Evolutionary conservation across 2,113 vertebrate genomes (phyloP).

Genomic region (Dromaius novaehollandiae): DNA sequence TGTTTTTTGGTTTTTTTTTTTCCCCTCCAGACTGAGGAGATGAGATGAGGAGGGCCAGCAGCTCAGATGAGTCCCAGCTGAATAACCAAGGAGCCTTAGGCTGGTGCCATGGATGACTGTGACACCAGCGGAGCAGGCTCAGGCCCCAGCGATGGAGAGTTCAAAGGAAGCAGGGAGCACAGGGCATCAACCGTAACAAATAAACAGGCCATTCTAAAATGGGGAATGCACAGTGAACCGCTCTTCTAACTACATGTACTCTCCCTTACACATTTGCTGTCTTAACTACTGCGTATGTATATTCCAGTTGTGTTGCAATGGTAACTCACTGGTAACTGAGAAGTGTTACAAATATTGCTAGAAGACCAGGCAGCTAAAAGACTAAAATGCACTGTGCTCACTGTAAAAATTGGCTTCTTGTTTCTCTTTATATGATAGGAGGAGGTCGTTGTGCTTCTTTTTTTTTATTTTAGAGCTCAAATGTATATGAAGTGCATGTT

Average conservation of each 20-base stretch:
- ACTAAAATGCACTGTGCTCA: conserved; percentile 60
- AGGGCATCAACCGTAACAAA: accelerated
- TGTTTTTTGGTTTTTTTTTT: no score
- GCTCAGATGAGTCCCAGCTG: accelerated
- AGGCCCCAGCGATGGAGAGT: accelerated
- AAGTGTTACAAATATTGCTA: conserved; percentile 25
- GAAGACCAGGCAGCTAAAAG: conserved; percentile 76
- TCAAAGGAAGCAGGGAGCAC: not conserved
- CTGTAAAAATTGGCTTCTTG: conserved; percentile 75
- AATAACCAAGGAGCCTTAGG: accelerated
- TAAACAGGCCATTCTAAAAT: not conserved
- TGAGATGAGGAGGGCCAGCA: not conserved
- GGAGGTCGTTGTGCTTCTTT: conserved; percentile 54
- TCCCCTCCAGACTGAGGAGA: no score
- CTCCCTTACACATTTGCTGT: not conserved
- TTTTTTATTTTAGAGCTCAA: conserved; percentile 49
- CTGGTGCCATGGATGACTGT: not conserved
- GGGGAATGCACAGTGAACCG: not conserved
- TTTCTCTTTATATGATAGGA: conserved; percentile 64
- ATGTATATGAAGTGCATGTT: conserved; percentile 75
- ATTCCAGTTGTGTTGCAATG: not conserved
- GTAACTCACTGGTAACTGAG: conserved; percentile 30
- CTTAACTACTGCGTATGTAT: conserved; percentile 17
- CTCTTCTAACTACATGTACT: not conserved
- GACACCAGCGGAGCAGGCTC: not conserved